Base-by-base conservation (phyloP, 2,888 invertebrate genomes). In the Diadromus collaris region DNA sequence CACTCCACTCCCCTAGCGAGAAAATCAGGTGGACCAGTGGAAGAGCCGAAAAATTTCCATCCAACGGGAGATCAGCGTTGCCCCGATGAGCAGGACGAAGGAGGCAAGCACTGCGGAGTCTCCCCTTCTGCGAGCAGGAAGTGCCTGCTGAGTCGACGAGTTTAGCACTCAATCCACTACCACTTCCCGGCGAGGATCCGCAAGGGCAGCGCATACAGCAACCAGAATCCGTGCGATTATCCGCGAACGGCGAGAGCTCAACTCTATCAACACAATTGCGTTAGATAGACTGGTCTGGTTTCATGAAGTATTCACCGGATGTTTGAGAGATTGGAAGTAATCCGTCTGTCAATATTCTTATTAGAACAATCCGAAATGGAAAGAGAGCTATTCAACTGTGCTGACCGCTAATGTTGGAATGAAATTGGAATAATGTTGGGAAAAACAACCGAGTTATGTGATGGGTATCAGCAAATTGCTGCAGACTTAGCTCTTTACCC, bases 111-210 rank as follows among this genome's bases (percentile, higher is more conserved):
- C 19, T 44, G 41, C 32, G 27, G 64, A 29, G 61, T 70, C 48
- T 76, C 70, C 16, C 51, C 13, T 61, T 34, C 32, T 34, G 7
- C 24, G 13, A 34, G 48, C 13, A 9, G 51, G 56, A 65, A 64
- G 65, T n/a, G 44, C 51, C 44, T 32, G 75, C 80, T 76, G 80
- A 80, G 68, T 78, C 75, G 69, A 63, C 73, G 60, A 65, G 61
- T 70, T 74, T 70, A 34, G n/a, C 54, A 54, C 67, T 44, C 56
- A 32, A 67, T 60, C 34, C 54, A 24, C 38, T 29, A 46, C 51
- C 41, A 56, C 3, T 56, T 10, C 16, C 19, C 19, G 13, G 51
- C 54, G 32, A 72, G 54, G 64, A 54, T 64, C 72, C 64, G 54
- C 51, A 51, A 51, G 24, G 51, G 54, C 44, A 41, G 54, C 6